Percentiles rank a stretch among this genome's conserved stretches.
Conservation (phyloP, 1,140 invertebrate species). For the Pristionchus pacificus region DNA sequence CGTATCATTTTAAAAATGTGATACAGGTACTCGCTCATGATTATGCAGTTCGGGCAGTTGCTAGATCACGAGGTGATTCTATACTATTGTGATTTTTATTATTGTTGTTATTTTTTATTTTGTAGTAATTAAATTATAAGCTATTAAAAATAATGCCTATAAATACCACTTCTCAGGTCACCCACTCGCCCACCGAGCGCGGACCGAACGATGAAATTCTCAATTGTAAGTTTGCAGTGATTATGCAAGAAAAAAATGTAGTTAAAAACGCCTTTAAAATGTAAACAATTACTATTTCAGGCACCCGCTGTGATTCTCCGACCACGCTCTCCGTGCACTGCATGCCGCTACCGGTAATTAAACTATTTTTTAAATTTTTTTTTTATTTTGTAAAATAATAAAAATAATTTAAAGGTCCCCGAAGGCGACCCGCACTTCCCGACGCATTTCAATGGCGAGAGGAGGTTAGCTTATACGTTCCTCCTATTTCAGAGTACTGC, state of each 20-base stretch:
- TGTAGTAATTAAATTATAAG: too few species aligned
- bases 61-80: constrained; percentile 83
- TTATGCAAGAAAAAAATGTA: too few species aligned
- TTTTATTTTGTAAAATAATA: too few species aligned
- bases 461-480: too few species aligned
- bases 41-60: constrained; percentile 69
- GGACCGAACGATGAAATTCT: constrained; percentile 51
- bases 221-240: constrained; percentile 54
- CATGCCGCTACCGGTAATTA: constrained; percentile 64
- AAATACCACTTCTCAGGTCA: too few species aligned
- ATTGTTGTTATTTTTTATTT: too few species aligned
- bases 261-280: neutral
- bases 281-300: neutral
- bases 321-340: constrained; percentile 60
- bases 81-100: too few species aligned
- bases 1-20: too few species aligned
- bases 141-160: too few species aligned
- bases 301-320: constrained; percentile 45
- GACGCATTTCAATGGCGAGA: constrained; percentile 69
- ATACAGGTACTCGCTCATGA: constrained; percentile 51
- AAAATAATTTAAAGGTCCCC: too few species aligned
- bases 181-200: constrained; percentile 81
- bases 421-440: constrained; percentile 64
- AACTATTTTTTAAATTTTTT: too few species aligned
- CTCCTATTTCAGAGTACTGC: too few species aligned